Evolutionary conservation across 37 sponge, comb jelly and placozoan species (phyloP), one percentile per base, ranked within the genome.

Genomic region (Theonella swinhoei): DNA sequence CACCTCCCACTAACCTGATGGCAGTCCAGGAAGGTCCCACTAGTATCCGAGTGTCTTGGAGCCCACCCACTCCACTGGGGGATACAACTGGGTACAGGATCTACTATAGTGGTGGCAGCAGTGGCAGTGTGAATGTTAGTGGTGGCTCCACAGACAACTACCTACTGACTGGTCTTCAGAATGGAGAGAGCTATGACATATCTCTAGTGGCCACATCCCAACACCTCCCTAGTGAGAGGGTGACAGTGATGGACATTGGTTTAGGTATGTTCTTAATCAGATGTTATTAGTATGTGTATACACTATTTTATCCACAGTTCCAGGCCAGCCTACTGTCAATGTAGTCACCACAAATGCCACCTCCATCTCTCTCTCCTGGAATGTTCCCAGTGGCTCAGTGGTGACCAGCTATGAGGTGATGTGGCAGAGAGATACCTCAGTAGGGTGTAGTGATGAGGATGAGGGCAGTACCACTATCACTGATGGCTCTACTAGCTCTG

Each of bases 291-390:
- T 47, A n/a, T n/a, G n/a, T n/a, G n/a, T n/a, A n/a, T n/a, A n/a
- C 54, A 14, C 54, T 47, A 47, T 47, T 7, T 7, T 47, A 17
- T 47, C 11, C 4, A 14, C 72, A 71, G 72, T 71, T 38, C 72
- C 72, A 71, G 22, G 24, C 22, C 31, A 1, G 35, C 70, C 70
- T 23, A 22, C 28, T 31, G 31, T 28, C 70, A 30, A 31, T 30
- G 4, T 31, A 31, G n/a, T 60, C n/a, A 54, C 70, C 70, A 54
- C 32, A 31, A 30, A 78, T 61, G 17, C 79, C 29, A 77, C 78
- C 29, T 85, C 85, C 79, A 78, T 85, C 71, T 61, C 58, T 36
- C 38, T 77, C 58, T 66, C 70, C 39, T 77, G 78, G 78, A 39
- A 30, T 26, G 70, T 76, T 54, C 59, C 85, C 31, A 41, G 22